phyloP scores from a whole-genome alignment of 53 echinoderm and acorn worm species.

The Luidia sarsii region DNA sequence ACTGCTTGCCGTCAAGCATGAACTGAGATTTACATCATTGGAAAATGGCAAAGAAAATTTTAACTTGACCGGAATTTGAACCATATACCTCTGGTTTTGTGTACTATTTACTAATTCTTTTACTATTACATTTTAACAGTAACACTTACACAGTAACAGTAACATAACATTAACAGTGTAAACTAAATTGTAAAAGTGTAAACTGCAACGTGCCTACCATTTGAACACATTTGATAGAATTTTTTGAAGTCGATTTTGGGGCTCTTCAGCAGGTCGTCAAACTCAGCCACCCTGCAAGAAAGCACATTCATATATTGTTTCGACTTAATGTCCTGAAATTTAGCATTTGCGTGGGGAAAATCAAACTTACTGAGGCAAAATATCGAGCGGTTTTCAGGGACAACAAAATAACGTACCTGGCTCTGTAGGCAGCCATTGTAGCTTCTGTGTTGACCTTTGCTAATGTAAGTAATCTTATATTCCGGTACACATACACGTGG shows the following conservation, averaged over 20 bases:
- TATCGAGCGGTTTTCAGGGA: not conserved
- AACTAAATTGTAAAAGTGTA: too few species aligned
- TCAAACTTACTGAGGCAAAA: not conserved
- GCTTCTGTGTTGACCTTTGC: conserved; percentile 37
- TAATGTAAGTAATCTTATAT: too few species aligned
- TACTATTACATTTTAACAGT: too few species aligned
- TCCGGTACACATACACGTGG: too few species aligned
- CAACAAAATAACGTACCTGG: conserved; percentile 16
- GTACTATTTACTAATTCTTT: too few species aligned
- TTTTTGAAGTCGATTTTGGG: conserved; percentile 71
- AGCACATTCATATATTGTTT: conserved; percentile 9
- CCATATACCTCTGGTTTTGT: too few species aligned
- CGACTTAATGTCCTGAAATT: not conserved
- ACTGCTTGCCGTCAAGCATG: too few species aligned
- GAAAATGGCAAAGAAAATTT: too few species aligned
- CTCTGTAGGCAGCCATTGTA: conserved; percentile 58
- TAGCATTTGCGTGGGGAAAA: not conserved
- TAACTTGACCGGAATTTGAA: too few species aligned
- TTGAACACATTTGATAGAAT: conserved; percentile 78
- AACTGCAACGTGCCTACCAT: conserved; percentile 60
- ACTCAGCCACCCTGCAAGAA: conserved; percentile 69
- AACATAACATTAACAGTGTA: too few species aligned
- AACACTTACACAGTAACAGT: too few species aligned
- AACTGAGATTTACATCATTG: too few species aligned
- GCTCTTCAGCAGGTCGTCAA: conserved; percentile 67